phyloP scores from a whole-genome alignment of 2,113 vertebrate species.

The Todiramphus chloris region DNA sequence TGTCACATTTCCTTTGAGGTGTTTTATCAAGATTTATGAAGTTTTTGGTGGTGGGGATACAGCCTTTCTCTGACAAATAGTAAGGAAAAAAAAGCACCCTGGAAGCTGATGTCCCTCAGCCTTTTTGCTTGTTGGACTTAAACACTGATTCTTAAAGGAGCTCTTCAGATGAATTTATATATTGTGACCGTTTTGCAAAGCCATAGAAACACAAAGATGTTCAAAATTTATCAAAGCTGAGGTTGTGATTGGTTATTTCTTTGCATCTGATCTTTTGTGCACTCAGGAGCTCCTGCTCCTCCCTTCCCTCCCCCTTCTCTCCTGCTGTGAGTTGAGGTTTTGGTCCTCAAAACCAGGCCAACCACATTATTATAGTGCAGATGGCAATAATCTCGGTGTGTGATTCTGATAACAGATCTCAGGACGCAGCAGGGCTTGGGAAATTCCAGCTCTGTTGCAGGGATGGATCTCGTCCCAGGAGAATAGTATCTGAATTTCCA shows the following conservation, averaged over 20 bases:
- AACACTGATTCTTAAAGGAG: background rate
- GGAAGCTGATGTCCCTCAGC: background rate
- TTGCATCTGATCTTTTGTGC: background rate
- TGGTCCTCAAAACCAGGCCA: background rate
- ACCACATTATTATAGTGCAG: background rate
- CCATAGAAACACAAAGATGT: background rate
- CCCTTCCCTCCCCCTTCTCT: background rate
- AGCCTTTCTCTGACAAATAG: background rate
- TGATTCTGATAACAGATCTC: background rate
- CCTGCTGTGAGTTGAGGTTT: background rate
- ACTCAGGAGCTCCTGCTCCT: background rate
- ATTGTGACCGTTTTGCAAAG: background rate
- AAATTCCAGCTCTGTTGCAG: background rate
- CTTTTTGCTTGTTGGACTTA: background rate
- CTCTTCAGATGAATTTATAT: background rate
- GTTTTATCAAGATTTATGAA: background rate
- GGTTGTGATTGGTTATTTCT: background rate
- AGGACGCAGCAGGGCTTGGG: background rate
- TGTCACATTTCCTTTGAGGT: background rate
- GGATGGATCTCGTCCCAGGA: background rate
- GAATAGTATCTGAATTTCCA: background rate
- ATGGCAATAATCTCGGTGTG: background rate
- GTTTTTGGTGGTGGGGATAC: background rate
- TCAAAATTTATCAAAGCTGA: background rate
- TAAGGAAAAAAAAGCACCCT: background rate